Percentiles rank a stretch among this genome's conserved stretches.
Evolutionary conservation across 2,113 vertebrate species (phyloP).

Genomic region (Panthera leo): DNA sequence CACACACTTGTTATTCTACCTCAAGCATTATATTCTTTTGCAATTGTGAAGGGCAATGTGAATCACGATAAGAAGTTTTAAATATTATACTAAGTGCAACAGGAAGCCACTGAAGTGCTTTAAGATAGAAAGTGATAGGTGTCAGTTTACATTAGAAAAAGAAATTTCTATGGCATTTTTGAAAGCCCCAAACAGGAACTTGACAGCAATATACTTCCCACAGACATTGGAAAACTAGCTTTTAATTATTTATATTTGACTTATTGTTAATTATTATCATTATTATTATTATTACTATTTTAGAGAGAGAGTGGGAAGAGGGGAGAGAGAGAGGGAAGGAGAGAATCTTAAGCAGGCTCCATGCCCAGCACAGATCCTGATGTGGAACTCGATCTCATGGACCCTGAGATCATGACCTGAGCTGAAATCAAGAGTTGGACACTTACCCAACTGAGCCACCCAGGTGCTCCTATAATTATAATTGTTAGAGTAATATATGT

Average conservation of each 20-base stretch:
- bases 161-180: neutral
- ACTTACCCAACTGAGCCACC: too few relatives aligned
- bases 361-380: too few relatives aligned
- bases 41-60: neutral
- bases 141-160: neutral
- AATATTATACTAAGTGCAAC: neutral
- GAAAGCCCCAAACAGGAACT: neutral
- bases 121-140: neutral
- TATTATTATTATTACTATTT: too few relatives aligned
- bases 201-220: neutral
- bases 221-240: neutral
- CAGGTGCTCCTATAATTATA: neutral
- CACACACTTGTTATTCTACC: neutral
- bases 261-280: too few relatives aligned
- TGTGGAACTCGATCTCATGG: too few relatives aligned
- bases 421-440: too few relatives aligned
- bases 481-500: slow-evolving; percentile 18
- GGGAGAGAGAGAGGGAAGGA: too few relatives aligned
- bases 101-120: neutral
- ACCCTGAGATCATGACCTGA: too few relatives aligned
- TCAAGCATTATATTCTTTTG: neutral
- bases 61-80: neutral
- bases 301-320: too few relatives aligned
- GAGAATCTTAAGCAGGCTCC: too few relatives aligned
- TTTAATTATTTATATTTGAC: slow-evolving; percentile 36